Evolutionary conservation across 2,797 vertebrate genomes (phyloP), one percentile per base, ranked within the genome.

Genomic region (Rhabdophis nuchalis): DNA sequence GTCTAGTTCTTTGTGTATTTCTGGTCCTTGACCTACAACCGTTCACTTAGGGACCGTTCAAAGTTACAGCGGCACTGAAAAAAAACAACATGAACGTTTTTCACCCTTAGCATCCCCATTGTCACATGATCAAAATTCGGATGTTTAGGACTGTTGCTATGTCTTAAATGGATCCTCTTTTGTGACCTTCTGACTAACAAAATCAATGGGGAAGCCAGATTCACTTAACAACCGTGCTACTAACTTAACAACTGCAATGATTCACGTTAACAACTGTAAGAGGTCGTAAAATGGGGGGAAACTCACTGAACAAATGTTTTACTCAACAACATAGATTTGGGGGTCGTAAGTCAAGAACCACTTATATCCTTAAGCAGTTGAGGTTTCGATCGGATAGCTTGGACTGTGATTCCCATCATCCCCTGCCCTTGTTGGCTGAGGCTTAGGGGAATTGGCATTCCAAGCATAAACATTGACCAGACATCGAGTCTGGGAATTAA

Each of bases 61-160:
- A 61, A 61, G 27, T 29, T 29, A 10, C 27, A 29, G n/a, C 11
- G 1, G 60, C 60, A n/a, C 27, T 64, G 60, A 12, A 29, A 64
- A 61, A 61, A 29, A 25, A 1, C 4, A 0, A 64, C 60, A 5
- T 0, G 12, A 61, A 11, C 0, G 1, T 64, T 64, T 64, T 64
- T n/a, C 58, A 60, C 58, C 25, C 60, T 64, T 5, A n/a, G 60
- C 27, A n/a, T n/a, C 27, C 27, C 60, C 60, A 64, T n/a, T 29
- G 27, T n/a, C 4, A 5, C 1, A 0, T 1, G 4, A n/a, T n/a
- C 61, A n/a, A n/a, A n/a, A n/a, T n/a, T n/a, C 1, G 12, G 60
- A 61, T 12, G 5, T 61, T 61, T 61, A 11, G 27, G 25, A 61
- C 25, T 12, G 11, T 29, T 29, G 60, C 60, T 0, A 0, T 58